Evolutionary conservation across 1,140 invertebrate species (phyloP).

Genomic region (Linepithema humile): DNA sequence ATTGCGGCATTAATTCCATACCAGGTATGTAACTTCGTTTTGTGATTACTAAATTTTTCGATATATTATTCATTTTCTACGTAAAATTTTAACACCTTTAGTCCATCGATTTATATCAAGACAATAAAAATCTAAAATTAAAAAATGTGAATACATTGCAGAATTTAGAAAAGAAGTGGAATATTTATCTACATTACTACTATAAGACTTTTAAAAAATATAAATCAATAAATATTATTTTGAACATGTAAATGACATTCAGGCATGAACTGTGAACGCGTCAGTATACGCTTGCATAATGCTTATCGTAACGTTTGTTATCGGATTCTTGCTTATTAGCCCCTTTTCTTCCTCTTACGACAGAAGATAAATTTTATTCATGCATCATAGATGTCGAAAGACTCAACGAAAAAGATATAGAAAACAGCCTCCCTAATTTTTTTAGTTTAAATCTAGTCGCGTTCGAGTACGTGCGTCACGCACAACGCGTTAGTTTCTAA

Average conservation of each 20-base stretch:
- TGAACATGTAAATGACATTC: background rate
- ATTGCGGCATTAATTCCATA: constrained; percentile 99
- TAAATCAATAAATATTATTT: background rate
- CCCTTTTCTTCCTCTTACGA: background rate
- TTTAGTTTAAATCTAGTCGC: constrained; percentile 17
- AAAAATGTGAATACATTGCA: too few relatives aligned
- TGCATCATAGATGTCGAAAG: background rate
- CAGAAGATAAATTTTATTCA: background rate
- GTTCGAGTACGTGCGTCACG: background rate
- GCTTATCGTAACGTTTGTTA: background rate
- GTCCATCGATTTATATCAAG: too few relatives aligned
- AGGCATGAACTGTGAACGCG: background rate
- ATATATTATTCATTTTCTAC: too few relatives aligned
- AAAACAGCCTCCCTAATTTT: background rate
- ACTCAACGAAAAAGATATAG: background rate
- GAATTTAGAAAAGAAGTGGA: too few relatives aligned
- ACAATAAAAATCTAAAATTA: too few relatives aligned
- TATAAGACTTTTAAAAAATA: background rate
- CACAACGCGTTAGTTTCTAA: constrained; percentile 3
- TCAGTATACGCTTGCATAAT: background rate
- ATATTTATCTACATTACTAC: too few relatives aligned
- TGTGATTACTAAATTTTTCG: background rate
- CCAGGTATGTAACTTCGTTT: constrained; percentile 87
- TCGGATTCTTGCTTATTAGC: background rate
- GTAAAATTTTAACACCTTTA: too few relatives aligned